Percentiles rank a stretch among this genome's conserved stretches.
phyloP scores from a whole-genome alignment of 2,113 vertebrate genomes.

The Eulacestoma nigropectus region DNA sequence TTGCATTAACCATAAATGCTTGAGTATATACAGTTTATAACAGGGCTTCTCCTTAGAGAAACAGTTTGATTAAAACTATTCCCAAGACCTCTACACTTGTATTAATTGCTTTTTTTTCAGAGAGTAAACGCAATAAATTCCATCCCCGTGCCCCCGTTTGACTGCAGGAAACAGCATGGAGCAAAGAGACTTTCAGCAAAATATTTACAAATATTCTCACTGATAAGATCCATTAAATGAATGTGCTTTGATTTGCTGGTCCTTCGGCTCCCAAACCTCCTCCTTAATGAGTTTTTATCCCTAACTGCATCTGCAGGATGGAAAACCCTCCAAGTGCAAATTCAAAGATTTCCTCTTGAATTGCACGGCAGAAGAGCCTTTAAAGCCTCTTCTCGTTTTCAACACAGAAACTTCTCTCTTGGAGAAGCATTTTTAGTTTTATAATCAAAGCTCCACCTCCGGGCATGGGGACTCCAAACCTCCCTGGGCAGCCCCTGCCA shows the following conservation, averaged over 20 bases:
- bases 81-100: neutral
- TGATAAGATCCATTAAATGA: neutral
- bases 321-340: neutral
- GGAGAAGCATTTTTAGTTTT: neutral
- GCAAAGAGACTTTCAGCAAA: neutral
- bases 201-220: neutral
- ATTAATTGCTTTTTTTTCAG: neutral
- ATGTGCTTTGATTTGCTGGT: neutral
- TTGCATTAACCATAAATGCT: neutral
- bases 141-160: neutral
- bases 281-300: neutral
- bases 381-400: neutral
- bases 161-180: neutral
- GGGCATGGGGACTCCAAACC: fast-evolving
- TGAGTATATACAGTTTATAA: neutral
- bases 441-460: neutral
- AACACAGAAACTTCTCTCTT: neutral
- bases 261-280: neutral
- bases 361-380: fast-evolving
- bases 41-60: neutral
- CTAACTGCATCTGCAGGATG: neutral
- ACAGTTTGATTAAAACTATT: neutral
- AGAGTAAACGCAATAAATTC: neutral
- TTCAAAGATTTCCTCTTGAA: neutral
- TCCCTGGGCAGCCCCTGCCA: neutral